phyloP scores from a whole-genome alignment of 2,797 vertebrate species.

The Peromyscus attwateri region DNA sequence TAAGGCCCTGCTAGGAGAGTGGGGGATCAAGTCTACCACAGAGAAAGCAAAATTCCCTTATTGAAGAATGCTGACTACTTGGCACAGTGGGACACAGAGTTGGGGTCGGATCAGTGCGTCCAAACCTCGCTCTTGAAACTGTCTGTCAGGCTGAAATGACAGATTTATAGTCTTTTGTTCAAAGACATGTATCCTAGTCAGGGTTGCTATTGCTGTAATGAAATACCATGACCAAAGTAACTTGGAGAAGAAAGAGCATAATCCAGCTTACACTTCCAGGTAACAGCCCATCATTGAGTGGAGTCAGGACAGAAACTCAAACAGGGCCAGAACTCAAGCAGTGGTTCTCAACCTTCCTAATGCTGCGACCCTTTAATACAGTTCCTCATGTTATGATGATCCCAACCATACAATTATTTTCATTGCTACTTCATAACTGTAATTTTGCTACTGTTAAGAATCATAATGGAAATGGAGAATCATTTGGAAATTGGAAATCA shows the following conservation, averaged over 20 bases:
- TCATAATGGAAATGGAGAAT: neutral
- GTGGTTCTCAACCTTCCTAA: neutral
- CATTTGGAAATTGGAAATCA: too few species aligned
- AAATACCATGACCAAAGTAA: neutral
- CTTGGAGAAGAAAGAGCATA: too few species aligned
- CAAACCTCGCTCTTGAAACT: neutral
- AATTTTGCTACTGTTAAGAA: neutral
- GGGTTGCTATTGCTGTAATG: neutral
- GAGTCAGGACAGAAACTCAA: neutral
- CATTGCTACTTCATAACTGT: neutral
- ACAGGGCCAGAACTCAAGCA: neutral
- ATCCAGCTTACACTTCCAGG: neutral
- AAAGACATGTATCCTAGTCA: neutral
- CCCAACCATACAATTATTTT: neutral
- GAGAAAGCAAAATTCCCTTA: slow-evolving; percentile 1
- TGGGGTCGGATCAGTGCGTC: neutral
- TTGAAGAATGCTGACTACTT: neutral
- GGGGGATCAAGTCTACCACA: neutral
- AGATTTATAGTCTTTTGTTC: neutral
- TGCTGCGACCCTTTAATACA: neutral
- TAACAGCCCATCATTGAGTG: neutral
- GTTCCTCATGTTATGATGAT: neutral
- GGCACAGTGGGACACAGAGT: too few species aligned
- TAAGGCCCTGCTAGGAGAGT: neutral
- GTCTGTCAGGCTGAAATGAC: neutral